phyloP scores from a whole-genome alignment of 2,888 invertebrate species.

The Caenorhabditis panamensis region DNA sequence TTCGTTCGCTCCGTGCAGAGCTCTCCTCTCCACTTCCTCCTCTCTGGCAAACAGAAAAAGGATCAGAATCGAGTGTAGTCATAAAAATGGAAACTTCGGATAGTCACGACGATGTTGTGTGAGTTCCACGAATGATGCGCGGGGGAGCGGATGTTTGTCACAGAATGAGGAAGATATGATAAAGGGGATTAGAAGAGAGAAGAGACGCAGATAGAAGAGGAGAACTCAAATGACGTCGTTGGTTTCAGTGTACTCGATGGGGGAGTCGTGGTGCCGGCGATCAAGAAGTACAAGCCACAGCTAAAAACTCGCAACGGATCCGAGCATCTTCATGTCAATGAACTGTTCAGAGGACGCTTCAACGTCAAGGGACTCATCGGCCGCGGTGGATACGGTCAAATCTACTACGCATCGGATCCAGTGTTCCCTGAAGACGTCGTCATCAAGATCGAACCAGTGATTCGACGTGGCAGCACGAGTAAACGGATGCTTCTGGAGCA shows the following conservation, averaged over 20 bases:
- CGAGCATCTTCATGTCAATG: conserved; percentile 57
- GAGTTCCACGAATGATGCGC: background rate
- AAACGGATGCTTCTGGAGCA: conserved; percentile 73
- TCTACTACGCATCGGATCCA: conserved; percentile 68
- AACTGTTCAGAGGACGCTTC: conserved; percentile 63
- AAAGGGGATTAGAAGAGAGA: conserved; percentile 1
- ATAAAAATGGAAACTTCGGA: conserved; percentile 36
- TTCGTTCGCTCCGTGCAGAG: background rate
- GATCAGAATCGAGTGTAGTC: conserved; percentile 5
- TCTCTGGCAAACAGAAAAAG: too few species aligned
- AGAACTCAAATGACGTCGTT: background rate
- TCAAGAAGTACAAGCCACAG: conserved; percentile 51
- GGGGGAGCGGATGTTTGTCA: conserved; percentile 30
- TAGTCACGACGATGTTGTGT: conserved; percentile 45
- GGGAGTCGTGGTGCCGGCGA: conserved; percentile 44
- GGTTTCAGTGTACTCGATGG: conserved; percentile 47
- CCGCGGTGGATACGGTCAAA: conserved; percentile 72
- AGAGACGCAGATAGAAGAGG: background rate
- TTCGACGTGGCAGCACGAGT: conserved; percentile 58
- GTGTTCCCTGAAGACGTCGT: conserved; percentile 59
- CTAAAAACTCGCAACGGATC: conserved; percentile 48
- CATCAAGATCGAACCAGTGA: conserved; percentile 69
- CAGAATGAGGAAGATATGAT: conserved; percentile 7
- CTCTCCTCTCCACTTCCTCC: too few species aligned
- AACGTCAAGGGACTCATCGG: conserved; percentile 68